Percentiles rank a stretch among this genome's conserved stretches.
Conservation (phyloP, 2,888 invertebrate genomes). For the Meiosimyza decipiens region DNA sequence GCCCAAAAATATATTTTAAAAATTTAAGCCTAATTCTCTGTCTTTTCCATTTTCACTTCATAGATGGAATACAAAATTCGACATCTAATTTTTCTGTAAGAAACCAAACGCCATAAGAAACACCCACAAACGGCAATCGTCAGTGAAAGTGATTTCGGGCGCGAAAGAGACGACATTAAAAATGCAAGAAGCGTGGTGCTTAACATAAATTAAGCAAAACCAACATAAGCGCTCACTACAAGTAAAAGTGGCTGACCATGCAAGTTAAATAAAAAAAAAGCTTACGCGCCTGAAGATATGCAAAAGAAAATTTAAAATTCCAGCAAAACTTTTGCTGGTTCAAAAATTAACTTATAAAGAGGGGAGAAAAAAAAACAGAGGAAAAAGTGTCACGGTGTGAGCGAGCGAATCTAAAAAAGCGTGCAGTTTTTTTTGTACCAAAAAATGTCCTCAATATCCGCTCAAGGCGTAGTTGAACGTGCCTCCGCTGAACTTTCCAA, state of each 20-base stretch:
- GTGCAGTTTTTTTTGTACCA: background rate
- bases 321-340: no score
- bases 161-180: slow-evolving; percentile 13
- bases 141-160: background rate
- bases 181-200: slow-evolving; percentile 16
- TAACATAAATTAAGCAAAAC: background rate
- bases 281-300: no score
- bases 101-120: no score
- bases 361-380: slow-evolving; percentile 30
- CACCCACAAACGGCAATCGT: no score
- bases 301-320: no score
- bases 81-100: no score
- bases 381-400: background rate
- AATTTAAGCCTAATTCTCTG: no score
- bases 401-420: background rate
- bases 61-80: no score
- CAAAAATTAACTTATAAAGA: slow-evolving; percentile 34
- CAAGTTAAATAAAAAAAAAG: no score
- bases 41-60: no score
- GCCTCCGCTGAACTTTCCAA: slow-evolving; percentile 91
- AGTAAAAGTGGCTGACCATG: background rate
- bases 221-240: background rate
- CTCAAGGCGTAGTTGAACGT: slow-evolving; percentile 91
- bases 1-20: no score
- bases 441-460: slow-evolving; percentile 82